These are phyloP conservation scores for Pyrochroa serraticornis DNA, from an alignment of 2,888 invertebrate genomes.

Conservation along the genomic window DNA sequence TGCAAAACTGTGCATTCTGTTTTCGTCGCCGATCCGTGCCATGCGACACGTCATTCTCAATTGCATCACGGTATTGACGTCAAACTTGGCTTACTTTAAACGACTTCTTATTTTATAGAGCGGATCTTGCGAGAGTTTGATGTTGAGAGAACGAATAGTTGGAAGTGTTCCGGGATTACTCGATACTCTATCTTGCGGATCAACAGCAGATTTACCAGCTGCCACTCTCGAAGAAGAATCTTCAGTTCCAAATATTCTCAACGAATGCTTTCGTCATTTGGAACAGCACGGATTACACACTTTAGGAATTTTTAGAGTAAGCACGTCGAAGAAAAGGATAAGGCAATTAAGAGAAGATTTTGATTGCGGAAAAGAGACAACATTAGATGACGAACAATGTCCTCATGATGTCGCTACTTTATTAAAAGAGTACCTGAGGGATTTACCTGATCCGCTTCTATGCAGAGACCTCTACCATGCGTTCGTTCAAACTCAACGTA, in stretches of 20 bases:
- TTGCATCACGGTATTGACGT: constrained; percentile 49
- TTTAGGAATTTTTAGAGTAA: constrained; percentile 89
- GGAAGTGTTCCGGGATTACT: constrained; percentile 60
- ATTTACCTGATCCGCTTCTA: constrained; percentile 89
- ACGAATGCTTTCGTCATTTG: constrained; percentile 81
- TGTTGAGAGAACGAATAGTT: constrained; percentile 63
- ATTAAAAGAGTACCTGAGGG: constrained; percentile 91
- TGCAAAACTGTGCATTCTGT: too few species aligned
- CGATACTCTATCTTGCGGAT: constrained; percentile 57
- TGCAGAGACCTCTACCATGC: constrained; percentile 88
- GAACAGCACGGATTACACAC: constrained; percentile 82
- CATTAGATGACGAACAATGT: constrained; percentile 79
- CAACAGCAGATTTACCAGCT: constrained; percentile 57
- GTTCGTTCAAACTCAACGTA: constrained; percentile 91
- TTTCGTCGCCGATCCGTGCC: constrained; percentile 20
- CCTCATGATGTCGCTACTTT: constrained; percentile 94
- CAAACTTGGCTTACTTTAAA: constrained; percentile 43
- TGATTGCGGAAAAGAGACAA: constrained; percentile 77
- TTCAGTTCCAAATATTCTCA: constrained; percentile 78
- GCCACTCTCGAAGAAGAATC: constrained; percentile 57
- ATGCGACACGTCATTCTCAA: constrained; percentile 28
- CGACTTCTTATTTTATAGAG: constrained; percentile 62
- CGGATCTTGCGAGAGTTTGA: constrained; percentile 78
- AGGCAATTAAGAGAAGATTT: constrained; percentile 92
- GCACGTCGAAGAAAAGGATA: constrained; percentile 89